Evolutionary conservation across 2,797 vertebrate species (phyloP).

Genomic region (Choloepus didactylus): DNA sequence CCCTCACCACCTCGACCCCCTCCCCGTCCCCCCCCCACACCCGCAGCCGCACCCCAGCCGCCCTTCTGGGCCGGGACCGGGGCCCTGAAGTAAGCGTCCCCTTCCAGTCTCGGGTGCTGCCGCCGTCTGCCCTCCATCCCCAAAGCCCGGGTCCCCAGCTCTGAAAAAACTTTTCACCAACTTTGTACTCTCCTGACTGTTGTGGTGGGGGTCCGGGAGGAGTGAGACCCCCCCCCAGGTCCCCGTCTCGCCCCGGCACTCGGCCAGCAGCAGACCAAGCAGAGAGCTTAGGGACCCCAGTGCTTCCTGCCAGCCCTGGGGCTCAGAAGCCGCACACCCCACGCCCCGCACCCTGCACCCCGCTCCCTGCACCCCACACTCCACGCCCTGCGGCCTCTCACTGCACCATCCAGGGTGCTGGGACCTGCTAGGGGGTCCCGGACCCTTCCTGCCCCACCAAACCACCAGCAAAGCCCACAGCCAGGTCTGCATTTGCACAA

Average conservation of each 20-base stretch:
- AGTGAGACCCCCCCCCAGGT: too few relatives aligned
- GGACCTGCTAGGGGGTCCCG: neutral
- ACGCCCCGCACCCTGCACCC: too few relatives aligned
- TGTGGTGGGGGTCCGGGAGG: neutral
- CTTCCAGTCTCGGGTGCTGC: rapidly evolving
- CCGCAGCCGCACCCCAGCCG: neutral
- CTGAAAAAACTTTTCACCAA: neutral
- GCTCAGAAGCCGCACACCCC: neutral
- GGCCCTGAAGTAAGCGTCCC: neutral
- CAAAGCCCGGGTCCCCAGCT: neutral
- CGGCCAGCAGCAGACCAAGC: neutral
- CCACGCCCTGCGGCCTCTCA: neutral
- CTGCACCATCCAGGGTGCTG: rapidly evolving
- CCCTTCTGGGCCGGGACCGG: too few relatives aligned
- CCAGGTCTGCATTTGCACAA: neutral
- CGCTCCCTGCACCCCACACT: neutral
- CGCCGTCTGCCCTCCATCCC: neutral
- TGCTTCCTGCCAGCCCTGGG: neutral
- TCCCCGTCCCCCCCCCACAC: too few relatives aligned
- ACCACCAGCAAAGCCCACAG: neutral
- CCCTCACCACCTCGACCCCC: too few relatives aligned
- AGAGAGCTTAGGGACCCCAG: too few relatives aligned
- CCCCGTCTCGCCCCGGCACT: neutral
- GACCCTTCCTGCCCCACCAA: neutral
- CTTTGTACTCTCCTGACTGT: rapidly evolving